Evolutionary conservation across 2,113 vertebrate genomes (phyloP).

Genomic region (Callorhinus ursinus): DNA sequence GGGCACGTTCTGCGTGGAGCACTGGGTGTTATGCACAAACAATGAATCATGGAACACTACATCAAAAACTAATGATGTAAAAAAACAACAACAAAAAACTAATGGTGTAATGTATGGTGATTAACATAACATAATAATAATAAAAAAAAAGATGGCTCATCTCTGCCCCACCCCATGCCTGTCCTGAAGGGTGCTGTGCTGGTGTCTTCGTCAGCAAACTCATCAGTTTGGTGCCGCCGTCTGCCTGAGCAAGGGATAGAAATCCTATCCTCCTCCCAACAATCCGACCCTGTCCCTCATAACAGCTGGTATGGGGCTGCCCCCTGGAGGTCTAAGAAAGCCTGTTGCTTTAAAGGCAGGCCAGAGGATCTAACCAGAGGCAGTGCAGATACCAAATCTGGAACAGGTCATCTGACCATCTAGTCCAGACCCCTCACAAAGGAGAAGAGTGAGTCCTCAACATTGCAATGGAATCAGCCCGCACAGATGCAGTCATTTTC

Average conservation of each 20-base stretch:
- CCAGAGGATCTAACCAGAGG: background rate
- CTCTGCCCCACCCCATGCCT: background rate
- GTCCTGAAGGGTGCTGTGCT: background rate
- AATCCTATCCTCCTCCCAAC: background rate
- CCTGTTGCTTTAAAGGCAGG: background rate
- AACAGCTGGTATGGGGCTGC: constrained; percentile 54
- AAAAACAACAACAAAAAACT: no score
- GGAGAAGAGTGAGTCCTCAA: background rate
- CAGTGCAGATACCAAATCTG: background rate
- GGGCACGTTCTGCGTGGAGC: no score
- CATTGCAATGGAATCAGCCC: background rate
- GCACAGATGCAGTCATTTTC: background rate
- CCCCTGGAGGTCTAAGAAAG: constrained; percentile 65
- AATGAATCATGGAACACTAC: no score
- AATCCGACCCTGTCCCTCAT: background rate
- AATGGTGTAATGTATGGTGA: no score
- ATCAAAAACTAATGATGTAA: no score
- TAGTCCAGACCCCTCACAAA: background rate
- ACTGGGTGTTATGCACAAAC: no score
- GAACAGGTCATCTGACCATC: background rate
- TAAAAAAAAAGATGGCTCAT: background rate
- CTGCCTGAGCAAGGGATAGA: background rate
- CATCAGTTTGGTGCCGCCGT: background rate
- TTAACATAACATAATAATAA: no score
- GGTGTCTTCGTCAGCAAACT: background rate